Conservation (phyloP, 1,140 invertebrate species). For the Hesperophylax magnus region DNA sequence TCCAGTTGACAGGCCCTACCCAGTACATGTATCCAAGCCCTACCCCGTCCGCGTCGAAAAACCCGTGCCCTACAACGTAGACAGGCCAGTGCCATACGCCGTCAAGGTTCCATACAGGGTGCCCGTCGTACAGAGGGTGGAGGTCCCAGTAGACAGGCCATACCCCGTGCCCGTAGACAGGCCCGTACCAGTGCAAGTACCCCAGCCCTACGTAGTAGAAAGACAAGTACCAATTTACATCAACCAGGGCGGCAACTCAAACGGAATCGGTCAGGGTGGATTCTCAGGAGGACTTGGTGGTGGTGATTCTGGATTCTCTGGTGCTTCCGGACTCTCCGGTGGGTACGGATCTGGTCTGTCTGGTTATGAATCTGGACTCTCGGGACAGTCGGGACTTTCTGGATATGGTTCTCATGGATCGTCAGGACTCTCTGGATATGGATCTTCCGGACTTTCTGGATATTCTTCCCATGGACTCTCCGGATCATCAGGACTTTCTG, state of each 20-base stretch:
- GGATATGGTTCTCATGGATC: background rate
- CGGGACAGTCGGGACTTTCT: background rate
- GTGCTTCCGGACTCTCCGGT: background rate
- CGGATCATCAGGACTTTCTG: background rate
- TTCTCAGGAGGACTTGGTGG: background rate
- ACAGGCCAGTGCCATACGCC: constrained; percentile 58
- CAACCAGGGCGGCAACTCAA: constrained; percentile 33
- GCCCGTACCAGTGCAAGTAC: constrained; percentile 63
- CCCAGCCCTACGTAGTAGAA: constrained; percentile 55
- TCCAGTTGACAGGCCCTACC: constrained; percentile 50
- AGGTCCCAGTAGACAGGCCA: constrained; percentile 61
- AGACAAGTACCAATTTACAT: constrained; percentile 58
- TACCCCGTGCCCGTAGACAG: constrained; percentile 63
- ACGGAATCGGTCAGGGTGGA: constrained; percentile 25
- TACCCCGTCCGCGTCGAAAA: constrained; percentile 63
- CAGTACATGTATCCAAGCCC: constrained; percentile 56
- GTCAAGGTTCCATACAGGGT: constrained; percentile 60
- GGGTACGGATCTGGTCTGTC: constrained; percentile 22
- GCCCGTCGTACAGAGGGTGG: constrained; percentile 64
- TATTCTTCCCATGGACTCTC: constrained; percentile 16
- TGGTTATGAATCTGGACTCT: constrained; percentile 7
- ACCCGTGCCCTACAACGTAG: constrained; percentile 59
- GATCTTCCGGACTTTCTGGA: background rate
- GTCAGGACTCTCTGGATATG: background rate
- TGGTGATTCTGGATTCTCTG: constrained; percentile 8